phyloP scores from a whole-genome alignment of 2,113 vertebrate genomes.

The Antennarius striatus region DNA sequence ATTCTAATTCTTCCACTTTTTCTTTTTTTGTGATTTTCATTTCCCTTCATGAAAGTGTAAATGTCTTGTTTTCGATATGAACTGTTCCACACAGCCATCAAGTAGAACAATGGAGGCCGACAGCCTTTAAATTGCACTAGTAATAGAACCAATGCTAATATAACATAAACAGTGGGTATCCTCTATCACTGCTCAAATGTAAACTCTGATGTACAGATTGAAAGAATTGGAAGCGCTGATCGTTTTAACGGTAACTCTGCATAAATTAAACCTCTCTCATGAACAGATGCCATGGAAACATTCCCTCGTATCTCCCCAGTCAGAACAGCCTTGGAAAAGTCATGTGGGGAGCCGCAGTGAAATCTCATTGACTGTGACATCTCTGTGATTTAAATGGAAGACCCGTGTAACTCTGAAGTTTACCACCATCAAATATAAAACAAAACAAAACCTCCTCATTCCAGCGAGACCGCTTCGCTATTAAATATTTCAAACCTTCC shows the following conservation, averaged over 20 bases:
- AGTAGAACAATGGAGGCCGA: no score
- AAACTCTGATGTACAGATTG: no score
- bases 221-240: not conserved
- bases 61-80: no score
- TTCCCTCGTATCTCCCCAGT: slow-evolving; percentile 27
- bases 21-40: no score
- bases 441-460: slow-evolving; percentile 74
- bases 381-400: slow-evolving; percentile 76
- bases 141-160: no score
- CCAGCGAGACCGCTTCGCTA: slow-evolving; percentile 62
- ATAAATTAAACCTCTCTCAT: slow-evolving; percentile 39
- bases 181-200: no score
- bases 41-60: no score
- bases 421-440: slow-evolving; percentile 77
- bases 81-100: no score
- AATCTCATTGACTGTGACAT: slow-evolving; percentile 70
- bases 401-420: slow-evolving; percentile 71
- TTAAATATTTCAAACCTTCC: slow-evolving; percentile 78
- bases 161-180: no score
- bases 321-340: slow-evolving; percentile 49
- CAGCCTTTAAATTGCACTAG: no score
- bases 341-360: slow-evolving; percentile 46
- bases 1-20: no score
- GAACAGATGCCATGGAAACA: slow-evolving; percentile 60
- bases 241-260: slow-evolving; percentile 40